phyloP scores from a whole-genome alignment of 2,888 invertebrate genomes.

The Hirudinaria manillensis region DNA sequence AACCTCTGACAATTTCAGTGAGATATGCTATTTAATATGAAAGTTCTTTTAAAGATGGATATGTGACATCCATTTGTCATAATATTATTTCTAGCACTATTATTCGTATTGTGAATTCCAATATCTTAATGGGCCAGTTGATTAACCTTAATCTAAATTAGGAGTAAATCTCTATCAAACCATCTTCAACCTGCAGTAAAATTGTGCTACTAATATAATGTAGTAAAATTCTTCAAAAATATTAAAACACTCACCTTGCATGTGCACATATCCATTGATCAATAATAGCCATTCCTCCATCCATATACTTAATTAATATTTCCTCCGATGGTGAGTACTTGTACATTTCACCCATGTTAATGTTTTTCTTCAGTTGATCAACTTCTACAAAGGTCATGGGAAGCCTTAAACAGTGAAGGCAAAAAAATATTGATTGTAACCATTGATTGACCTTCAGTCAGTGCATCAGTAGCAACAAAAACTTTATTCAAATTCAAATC shows the following conservation, averaged over 20 bases:
- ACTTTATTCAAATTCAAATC: conserved; percentile 61
- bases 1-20: too few relatives aligned
- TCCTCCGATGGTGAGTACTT: conserved; percentile 45
- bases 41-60: too few relatives aligned
- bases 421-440: background rate
- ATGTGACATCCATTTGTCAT: too few relatives aligned
- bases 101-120: too few relatives aligned
- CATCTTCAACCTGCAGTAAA: too few relatives aligned
- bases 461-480: conserved; percentile 81
- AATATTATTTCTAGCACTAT: too few relatives aligned
- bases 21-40: too few relatives aligned
- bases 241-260: conserved; percentile 63
- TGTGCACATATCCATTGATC: conserved; percentile 91
- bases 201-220: too few relatives aligned
- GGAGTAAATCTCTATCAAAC: too few relatives aligned
- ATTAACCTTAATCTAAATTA: too few relatives aligned
- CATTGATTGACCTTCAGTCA: conserved; percentile 50
- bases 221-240: too few relatives aligned
- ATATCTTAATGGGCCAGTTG: too few relatives aligned
- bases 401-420: background rate
- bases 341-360: conserved; percentile 51
- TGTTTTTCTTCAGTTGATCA: conserved; percentile 53
- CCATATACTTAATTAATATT: conserved; percentile 58
- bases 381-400: conserved; percentile 47
- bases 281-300: conserved; percentile 83